Conservation (phyloP, 2,797 vertebrate genomes). For the Tarsius wallacei region DNA sequence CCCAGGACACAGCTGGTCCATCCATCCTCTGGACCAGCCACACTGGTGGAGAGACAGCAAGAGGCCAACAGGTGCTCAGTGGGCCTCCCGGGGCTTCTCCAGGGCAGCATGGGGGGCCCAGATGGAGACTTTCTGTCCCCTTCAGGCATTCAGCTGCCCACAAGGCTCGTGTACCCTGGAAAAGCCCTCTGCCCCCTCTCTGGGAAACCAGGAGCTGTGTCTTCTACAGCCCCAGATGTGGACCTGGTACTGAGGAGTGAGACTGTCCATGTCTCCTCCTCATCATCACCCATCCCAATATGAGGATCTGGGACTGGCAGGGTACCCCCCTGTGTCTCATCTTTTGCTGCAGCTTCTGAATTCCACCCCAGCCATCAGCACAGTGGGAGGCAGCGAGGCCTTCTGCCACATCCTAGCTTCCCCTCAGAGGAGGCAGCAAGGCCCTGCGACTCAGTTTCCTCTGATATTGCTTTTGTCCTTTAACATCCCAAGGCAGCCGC, state of each 20-base stretch:
- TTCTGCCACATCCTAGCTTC: neutral
- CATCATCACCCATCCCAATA: neutral
- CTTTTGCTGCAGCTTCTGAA: conserved; percentile 52
- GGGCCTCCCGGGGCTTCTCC: neutral
- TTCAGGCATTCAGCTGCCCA: neutral
- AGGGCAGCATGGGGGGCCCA: neutral
- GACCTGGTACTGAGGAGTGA: neutral
- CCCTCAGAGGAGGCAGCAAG: neutral
- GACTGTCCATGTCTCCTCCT: neutral
- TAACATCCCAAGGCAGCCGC: neutral
- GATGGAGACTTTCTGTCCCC: neutral
- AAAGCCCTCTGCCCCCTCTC: neutral
- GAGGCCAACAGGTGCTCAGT: neutral
- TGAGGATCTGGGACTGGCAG: neutral
- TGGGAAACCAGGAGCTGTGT: neutral
- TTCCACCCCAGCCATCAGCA: neutral
- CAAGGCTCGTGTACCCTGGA: neutral
- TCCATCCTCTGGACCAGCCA: neutral
- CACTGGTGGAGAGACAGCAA: conserved; percentile 33
- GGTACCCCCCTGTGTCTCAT: neutral
- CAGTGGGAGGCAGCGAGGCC: neutral
- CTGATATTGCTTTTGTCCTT: neutral
- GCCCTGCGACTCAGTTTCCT: neutral
- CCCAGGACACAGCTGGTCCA: neutral
- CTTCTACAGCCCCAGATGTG: neutral